A percentile compares a stretch with the other conserved stretches of the same genome.
These are phyloP conservation scores for Lasiurus cinereus DNA, from an alignment of 2,113 vertebrate species.

Conservation along the genomic window DNA sequence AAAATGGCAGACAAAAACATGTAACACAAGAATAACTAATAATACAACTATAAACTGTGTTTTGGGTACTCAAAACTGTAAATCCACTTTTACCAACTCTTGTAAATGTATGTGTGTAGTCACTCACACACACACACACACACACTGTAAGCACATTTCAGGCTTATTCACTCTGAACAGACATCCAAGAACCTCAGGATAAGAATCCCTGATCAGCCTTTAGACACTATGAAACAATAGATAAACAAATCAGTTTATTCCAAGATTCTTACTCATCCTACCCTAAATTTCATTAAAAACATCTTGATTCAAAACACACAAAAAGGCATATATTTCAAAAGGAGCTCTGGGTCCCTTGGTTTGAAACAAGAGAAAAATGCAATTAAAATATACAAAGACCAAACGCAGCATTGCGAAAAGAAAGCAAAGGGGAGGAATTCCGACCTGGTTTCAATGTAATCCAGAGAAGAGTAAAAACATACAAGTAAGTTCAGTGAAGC, in stretches of 20 bases:
- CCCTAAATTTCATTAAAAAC: not conserved
- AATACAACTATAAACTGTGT: not conserved
- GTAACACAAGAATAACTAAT: not conserved
- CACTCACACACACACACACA: not conserved
- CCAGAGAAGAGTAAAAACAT: not conserved
- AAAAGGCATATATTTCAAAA: not conserved
- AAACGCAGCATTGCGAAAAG: not conserved
- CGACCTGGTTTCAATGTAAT: not conserved
- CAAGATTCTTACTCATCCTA: not conserved
- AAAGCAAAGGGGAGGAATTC: not conserved
- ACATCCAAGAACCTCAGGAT: not conserved
- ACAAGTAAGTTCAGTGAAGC: not conserved
- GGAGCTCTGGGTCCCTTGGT: not conserved
- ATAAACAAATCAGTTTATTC: not conserved
- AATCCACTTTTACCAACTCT: not conserved
- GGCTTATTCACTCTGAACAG: not conserved
- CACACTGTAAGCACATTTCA: not conserved
- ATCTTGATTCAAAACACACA: not conserved
- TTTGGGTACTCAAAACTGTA: not conserved
- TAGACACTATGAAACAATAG: not conserved
- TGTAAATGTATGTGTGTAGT: not conserved
- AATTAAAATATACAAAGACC: not conserved
- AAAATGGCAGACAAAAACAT: not conserved
- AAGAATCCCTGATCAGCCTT: not conserved
- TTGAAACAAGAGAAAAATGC: conserved; percentile 3